These are phyloP conservation scores for Cephus rjabovi DNA, from an alignment of 2,888 invertebrate species.

Conservation along the genomic window DNA sequence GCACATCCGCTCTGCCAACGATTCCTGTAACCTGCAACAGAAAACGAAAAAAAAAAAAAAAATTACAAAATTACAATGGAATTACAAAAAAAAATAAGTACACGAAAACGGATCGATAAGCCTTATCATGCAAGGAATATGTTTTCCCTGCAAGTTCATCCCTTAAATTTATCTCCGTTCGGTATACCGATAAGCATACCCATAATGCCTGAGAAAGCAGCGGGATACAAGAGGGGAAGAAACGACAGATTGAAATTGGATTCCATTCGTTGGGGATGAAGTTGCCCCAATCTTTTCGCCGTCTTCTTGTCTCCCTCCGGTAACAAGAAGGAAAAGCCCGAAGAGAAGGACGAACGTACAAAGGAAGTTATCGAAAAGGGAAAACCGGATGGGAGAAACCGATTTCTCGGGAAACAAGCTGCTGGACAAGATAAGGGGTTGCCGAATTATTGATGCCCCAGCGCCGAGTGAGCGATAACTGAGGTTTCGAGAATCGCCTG, in stretches of 20 bases:
- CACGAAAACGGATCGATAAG: too few relatives aligned
- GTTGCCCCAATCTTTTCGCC: too few relatives aligned
- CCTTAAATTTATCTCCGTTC: too few relatives aligned
- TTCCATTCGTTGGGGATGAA: conserved; percentile 22
- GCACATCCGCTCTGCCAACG: conserved; percentile 88
- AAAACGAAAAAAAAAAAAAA: conserved; percentile 27
- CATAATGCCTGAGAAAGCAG: conserved; percentile 16
- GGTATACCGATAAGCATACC: too few relatives aligned
- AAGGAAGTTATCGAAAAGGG: too few relatives aligned
- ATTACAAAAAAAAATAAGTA: conserved; percentile 7
- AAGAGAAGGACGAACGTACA: too few relatives aligned
- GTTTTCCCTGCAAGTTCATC: too few relatives aligned
- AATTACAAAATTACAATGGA: conserved; percentile 20
- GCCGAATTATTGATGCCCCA: conserved; percentile 38
- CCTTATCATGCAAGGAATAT: too few relatives aligned
- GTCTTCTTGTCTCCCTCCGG: too few relatives aligned
- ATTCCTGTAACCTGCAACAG: conserved; percentile 83
- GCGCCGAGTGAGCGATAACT: conserved; percentile 38
- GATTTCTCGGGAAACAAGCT: conserved; percentile 31
- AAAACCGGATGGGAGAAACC: conserved; percentile 3
- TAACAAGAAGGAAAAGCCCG: too few relatives aligned
- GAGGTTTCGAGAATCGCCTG: conserved; percentile 25
- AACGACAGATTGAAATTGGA: conserved; percentile 44
- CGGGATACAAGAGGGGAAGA: conserved; percentile 23
- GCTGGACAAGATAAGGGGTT: conserved; percentile 29